Conservation (phyloP, 2,113 vertebrate species). For the Oreochromis spilurus region DNA sequence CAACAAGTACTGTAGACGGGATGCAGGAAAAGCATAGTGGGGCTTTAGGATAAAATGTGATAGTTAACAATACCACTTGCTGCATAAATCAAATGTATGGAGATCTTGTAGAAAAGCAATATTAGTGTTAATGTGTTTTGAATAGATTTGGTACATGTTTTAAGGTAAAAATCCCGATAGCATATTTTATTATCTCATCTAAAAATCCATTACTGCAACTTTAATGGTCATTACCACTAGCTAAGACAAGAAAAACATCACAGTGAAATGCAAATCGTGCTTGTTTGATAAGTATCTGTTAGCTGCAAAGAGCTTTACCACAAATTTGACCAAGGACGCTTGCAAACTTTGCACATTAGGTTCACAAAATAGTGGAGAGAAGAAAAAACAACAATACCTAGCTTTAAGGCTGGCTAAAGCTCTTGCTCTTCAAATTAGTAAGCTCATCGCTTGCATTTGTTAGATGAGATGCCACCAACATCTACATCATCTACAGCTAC, state of each 20-base stretch:
- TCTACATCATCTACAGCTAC: background rate
- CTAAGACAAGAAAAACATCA: background rate
- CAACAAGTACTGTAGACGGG: background rate
- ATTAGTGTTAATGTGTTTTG: background rate
- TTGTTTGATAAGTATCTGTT: background rate
- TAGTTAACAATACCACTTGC: accelerated
- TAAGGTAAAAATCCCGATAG: background rate
- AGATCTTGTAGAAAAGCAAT: background rate
- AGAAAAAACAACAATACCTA: accelerated
- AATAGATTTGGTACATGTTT: background rate
- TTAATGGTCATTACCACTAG: background rate
- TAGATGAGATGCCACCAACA: background rate
- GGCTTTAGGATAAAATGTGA: background rate
- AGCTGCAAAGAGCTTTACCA: background rate
- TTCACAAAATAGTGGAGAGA: background rate
- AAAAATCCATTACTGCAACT: background rate
- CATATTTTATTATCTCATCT: background rate
- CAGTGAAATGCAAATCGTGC: background rate
- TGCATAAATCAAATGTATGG: background rate
- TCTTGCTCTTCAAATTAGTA: background rate
- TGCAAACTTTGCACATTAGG: background rate
- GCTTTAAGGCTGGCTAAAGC: accelerated
- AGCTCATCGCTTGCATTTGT: background rate
- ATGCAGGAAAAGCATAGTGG: background rate
- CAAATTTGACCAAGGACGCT: background rate